Evolutionary conservation across 2,888 invertebrate genomes (phyloP).

Genomic region (Frankliniella intonsa): DNA sequence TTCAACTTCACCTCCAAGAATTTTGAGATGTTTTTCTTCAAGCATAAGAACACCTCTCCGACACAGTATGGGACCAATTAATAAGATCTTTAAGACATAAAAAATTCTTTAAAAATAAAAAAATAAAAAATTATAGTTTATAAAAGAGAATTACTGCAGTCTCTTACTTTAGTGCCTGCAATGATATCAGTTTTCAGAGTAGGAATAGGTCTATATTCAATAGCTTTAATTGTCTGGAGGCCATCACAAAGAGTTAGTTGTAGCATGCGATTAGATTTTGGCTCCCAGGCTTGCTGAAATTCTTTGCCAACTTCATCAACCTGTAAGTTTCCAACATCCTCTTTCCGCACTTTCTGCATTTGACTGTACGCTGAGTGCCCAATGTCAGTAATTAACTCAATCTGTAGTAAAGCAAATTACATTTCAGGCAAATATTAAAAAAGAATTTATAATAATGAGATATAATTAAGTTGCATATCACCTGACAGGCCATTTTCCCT

Average conservation of each 20-base stretch:
- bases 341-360: slow-evolving; percentile 55
- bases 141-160: no score
- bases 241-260: slow-evolving; percentile 72
- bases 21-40: slow-evolving; percentile 54
- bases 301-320: slow-evolving; percentile 45
- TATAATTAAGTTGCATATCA: not conserved
- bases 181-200: slow-evolving; percentile 51
- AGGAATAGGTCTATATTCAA: slow-evolving; percentile 64
- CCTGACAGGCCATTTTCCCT: slow-evolving; percentile 2
- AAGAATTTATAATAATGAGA: not conserved
- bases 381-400: slow-evolving; percentile 58
- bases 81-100: slow-evolving; percentile 7
- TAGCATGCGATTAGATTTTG: slow-evolving; percentile 59
- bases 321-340: slow-evolving; percentile 41
- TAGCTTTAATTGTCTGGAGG: slow-evolving; percentile 60
- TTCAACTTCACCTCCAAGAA: slow-evolving; percentile 71
- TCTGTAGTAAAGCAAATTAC: slow-evolving; percentile 55
- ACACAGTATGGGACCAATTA: slow-evolving; percentile 64
- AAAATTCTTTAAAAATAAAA: slow-evolving; percentile 40
- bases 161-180: not conserved
- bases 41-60: slow-evolving; percentile 65
- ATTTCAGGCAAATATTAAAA: slow-evolving; percentile 44
- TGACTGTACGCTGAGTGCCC: slow-evolving; percentile 52
- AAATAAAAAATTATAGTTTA: not conserved
- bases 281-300: slow-evolving; percentile 54